A percentile compares a stretch with the other conserved stretches of the same genome.
These are phyloP conservation scores for Geopemphigus sp. DNA, from an alignment of 1,140 invertebrate genomes.

Conservation along the genomic window DNA sequence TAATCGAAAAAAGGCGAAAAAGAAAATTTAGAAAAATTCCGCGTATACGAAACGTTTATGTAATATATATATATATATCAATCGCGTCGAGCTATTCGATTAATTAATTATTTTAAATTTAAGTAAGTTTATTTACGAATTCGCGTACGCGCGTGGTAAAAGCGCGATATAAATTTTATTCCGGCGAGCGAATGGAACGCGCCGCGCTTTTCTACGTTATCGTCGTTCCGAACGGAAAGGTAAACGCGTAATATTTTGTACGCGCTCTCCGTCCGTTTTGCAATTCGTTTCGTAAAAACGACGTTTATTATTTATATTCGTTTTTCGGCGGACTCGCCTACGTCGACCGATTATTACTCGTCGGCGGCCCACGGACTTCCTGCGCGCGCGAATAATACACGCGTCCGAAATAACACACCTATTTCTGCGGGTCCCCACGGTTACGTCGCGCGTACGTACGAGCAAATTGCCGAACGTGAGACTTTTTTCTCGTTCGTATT, in stretches of 20 bases:
- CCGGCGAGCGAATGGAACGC: no score
- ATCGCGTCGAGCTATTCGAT: no score
- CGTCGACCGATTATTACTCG: slow-evolving; percentile 40
- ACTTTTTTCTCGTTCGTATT: no score
- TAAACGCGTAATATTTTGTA: no score
- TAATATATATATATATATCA: not conserved
- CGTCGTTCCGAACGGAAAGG: no score
- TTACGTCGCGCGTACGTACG: not conserved
- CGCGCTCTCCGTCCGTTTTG: not conserved
- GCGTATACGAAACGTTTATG: not conserved
- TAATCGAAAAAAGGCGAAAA: not conserved
- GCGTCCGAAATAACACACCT: not conserved
- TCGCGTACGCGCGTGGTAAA: no score
- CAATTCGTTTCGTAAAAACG: slow-evolving; percentile 20
- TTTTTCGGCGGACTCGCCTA: slow-evolving; percentile 38
- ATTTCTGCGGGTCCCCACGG: slow-evolving; percentile 20
- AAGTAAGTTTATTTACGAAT: no score
- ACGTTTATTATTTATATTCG: not conserved
- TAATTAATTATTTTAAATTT: no score
- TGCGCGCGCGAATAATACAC: slow-evolving; percentile 30
- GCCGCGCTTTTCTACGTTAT: no score
- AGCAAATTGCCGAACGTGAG: slow-evolving; percentile 6
- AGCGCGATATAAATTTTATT: no score
- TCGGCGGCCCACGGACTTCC: slow-evolving; percentile 42
- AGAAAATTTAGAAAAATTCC: not conserved